A percentile compares a stretch with the other conserved stretches of the same genome.
Conservation (phyloP, 2,113 vertebrate genomes). For the Polypterus bichir region DNA sequence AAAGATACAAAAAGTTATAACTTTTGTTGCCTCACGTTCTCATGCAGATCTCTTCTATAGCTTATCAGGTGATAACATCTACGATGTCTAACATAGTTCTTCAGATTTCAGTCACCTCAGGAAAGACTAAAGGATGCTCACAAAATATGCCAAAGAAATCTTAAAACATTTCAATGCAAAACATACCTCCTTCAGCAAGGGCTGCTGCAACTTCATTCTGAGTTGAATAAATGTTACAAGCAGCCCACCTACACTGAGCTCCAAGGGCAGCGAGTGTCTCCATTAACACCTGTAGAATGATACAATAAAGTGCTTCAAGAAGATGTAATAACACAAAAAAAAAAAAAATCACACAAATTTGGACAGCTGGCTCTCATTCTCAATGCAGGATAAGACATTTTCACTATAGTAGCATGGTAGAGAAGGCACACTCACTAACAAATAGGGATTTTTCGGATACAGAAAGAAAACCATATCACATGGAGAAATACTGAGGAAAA, state of each 20-base stretch:
- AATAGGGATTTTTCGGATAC: background rate
- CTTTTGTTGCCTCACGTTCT: too few relatives aligned
- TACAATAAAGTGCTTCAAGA: too few relatives aligned
- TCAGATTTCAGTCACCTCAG: background rate
- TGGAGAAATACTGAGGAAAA: too few relatives aligned
- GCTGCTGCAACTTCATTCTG: slow-evolving; percentile 95
- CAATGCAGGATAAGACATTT: too few relatives aligned
- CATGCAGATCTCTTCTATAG: too few relatives aligned
- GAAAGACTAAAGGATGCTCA: background rate
- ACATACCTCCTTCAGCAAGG: slow-evolving; percentile 80
- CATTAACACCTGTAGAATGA: slow-evolving; percentile 72
- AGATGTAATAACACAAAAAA: too few relatives aligned
- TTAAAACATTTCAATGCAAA: background rate
- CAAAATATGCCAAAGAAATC: background rate
- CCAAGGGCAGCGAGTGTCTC: slow-evolving; percentile 87
- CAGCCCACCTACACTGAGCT: slow-evolving; percentile 91
- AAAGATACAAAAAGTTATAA: too few relatives aligned
- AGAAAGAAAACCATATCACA: background rate
- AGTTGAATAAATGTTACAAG: slow-evolving; percentile 96
- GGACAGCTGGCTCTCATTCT: too few relatives aligned
- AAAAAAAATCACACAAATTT: too few relatives aligned
- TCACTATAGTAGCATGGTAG: too few relatives aligned
- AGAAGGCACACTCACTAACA: too few relatives aligned
- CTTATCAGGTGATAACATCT: background rate
- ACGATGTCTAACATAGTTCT: background rate